Base-by-base conservation (phyloP, 1,140 invertebrate genomes). In the Microplitis mediator region DNA sequence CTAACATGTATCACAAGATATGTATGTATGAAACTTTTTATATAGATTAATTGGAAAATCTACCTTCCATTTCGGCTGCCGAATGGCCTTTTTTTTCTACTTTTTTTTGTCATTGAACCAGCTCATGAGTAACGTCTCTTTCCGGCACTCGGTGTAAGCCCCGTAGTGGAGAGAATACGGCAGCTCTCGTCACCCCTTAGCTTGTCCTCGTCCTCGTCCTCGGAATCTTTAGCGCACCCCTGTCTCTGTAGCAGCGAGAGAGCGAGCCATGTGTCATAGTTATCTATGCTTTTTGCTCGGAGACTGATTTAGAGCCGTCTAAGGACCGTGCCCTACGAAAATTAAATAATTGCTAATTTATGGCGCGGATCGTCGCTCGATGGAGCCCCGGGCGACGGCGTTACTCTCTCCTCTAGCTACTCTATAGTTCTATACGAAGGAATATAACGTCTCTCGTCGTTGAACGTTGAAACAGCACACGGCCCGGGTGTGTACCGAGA, bases 291-390 rank as follows among this genome's bases (percentile, higher is more conserved):
- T 87, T 87, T 87, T 87, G 85, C 83, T 77, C 79, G 84, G 82
- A 87, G 84, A 87, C 86, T 87, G 86, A 87, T 87, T 87, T 87
- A 86, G 85, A 86, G 86, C 85, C 82, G 85, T 86, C 85, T 86
- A 86, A 87, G 86, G 86, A 86, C 85, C 80, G 76, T 83, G 84
- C 84, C 83, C 85, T 82, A 86, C 85, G 85, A 86, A 87, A 86
- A 87, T 86, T 87, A 87, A 87, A 86, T 86, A 86, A 86, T 86
- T 87, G 85, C 85, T 86, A 86, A 87, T 87, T 86, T 87, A 86
- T 87, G 85, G 84, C 82, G 82, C 79, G 82, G 80, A 87, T 86
- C 85, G 84, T 75, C 74, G 74, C 74, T 75, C 74, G 74, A 76
- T 75, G 71, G 71, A 73, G 71, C 74, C 72, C 72, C 45, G 65